Evolutionary conservation across 2,113 vertebrate species (phyloP).

Genomic region (Eptatretus burgeri): DNA sequence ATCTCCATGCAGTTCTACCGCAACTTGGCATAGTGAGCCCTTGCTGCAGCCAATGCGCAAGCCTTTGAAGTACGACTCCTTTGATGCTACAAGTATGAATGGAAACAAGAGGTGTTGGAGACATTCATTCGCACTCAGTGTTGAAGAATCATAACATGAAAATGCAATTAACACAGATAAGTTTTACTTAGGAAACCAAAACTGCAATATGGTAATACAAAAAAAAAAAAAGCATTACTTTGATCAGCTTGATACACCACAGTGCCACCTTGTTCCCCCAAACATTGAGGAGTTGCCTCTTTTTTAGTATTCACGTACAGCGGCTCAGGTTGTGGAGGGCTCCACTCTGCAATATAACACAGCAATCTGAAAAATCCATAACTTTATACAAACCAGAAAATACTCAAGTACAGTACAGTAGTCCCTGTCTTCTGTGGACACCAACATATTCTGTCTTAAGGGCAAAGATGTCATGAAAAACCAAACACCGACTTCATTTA

Average conservation of each 20-base stretch:
- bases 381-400: background rate
- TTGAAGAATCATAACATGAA: background rate
- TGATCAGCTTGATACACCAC: constrained; percentile 27
- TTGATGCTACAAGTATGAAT: constrained; percentile 14
- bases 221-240: constrained; percentile 16
- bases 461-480: background rate
- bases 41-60: constrained; percentile 29
- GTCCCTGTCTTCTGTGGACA: background rate
- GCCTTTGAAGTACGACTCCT: constrained; percentile 23
- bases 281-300: constrained; percentile 15
- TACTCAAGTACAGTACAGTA: background rate
- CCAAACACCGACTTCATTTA: background rate
- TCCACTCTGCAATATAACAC: constrained; percentile 28
- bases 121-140: background rate
- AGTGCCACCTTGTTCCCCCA: constrained; percentile 19
- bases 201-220: constrained; percentile 10
- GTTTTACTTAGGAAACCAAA: constrained; percentile 10
- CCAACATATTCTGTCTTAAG: background rate
- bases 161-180: background rate
- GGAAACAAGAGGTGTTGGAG: too few species aligned
- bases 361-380: too few species aligned
- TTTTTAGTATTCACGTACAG: constrained; percentile 29
- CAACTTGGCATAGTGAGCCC: constrained; percentile 14
- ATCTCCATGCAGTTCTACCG: constrained; percentile 13
- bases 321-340: constrained; percentile 31